Conservation (phyloP, 2,888 invertebrate genomes). For the Eupeodes luniger region DNA sequence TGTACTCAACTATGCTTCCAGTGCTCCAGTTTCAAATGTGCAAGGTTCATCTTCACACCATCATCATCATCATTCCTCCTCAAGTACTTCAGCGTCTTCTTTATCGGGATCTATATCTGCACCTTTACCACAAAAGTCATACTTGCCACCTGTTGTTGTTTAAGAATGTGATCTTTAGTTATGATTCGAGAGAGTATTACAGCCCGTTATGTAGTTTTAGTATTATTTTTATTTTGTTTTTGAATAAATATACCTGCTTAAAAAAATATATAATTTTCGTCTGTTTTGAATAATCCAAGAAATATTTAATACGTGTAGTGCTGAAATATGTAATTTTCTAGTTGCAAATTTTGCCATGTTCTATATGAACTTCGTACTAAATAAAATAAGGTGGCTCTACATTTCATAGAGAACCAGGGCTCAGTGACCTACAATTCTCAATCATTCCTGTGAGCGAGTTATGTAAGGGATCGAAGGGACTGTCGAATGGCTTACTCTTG, state of each 20-base stretch:
- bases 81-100: conserved; percentile 4
- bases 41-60: conserved; percentile 2
- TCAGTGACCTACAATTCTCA: no score
- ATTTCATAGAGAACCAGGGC: no score
- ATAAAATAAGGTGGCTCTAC: no score
- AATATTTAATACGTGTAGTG: no score
- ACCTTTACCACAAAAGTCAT: conserved; percentile 47
- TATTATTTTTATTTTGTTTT: conserved; percentile 7
- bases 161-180: conserved; percentile 12
- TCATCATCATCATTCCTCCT: not conserved
- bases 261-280: no score
- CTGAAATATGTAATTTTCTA: no score
- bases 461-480: no score
- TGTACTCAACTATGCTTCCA: conserved; percentile 81
- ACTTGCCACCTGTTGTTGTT: conserved; percentile 52
- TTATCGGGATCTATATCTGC: conserved; percentile 40
- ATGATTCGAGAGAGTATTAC: conserved; percentile 11
- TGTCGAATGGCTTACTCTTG: no score
- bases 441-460: no score
- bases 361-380: no score
- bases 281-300: no score
- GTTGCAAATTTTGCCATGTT: no score
- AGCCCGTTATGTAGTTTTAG: conserved; percentile 59
- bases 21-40: conserved; percentile 46
- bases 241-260: not conserved